Conservation (phyloP, 2,888 invertebrate species). For the Fragum fragum region DNA sequence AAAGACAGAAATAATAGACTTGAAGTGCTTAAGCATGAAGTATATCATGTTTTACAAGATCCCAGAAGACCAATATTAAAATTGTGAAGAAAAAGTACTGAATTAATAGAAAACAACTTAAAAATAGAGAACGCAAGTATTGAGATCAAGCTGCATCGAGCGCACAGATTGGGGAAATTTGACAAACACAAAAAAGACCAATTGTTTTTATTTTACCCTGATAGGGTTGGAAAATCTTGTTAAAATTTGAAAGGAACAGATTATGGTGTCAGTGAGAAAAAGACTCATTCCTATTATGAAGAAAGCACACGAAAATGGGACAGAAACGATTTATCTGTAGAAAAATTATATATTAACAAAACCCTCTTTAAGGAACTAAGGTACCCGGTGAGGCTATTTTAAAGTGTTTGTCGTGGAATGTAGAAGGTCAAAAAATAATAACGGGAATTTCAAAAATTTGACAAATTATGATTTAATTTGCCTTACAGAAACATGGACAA, state of each 20-base stretch:
- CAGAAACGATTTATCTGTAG: not conserved
- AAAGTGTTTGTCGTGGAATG: slow-evolving; percentile 24
- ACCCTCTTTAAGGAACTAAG: slow-evolving; percentile 2
- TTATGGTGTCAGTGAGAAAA: slow-evolving; percentile 35
- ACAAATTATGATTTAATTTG: not conserved
- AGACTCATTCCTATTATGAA: slow-evolving; percentile 44
- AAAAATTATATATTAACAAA: slow-evolving; percentile 31
- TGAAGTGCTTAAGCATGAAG: slow-evolving; percentile 39
- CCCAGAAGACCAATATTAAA: slow-evolving; percentile 38
- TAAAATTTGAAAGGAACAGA: slow-evolving; percentile 38
- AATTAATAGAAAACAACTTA: slow-evolving; percentile 35
- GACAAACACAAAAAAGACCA: slow-evolving; percentile 26
- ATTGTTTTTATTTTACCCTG: slow-evolving; percentile 51
- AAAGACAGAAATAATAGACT: slow-evolving; percentile 37
- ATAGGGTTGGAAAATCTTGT: slow-evolving; percentile 40
- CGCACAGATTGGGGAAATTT: slow-evolving; percentile 37
- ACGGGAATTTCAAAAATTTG: not conserved
- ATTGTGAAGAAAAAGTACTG: slow-evolving; percentile 40
- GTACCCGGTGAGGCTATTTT: not conserved
- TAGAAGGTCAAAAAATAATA: slow-evolving; percentile 13
- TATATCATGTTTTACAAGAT: slow-evolving; percentile 48
- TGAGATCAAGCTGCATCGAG: slow-evolving; percentile 35
- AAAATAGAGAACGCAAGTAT: slow-evolving; percentile 27
- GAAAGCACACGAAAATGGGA: slow-evolving; percentile 18
- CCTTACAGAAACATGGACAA: slow-evolving; percentile 6